Percentiles rank a stretch among this genome's conserved stretches.
phyloP scores from a whole-genome alignment of 2,888 invertebrate genomes.

The Folsomia manolachei region DNA sequence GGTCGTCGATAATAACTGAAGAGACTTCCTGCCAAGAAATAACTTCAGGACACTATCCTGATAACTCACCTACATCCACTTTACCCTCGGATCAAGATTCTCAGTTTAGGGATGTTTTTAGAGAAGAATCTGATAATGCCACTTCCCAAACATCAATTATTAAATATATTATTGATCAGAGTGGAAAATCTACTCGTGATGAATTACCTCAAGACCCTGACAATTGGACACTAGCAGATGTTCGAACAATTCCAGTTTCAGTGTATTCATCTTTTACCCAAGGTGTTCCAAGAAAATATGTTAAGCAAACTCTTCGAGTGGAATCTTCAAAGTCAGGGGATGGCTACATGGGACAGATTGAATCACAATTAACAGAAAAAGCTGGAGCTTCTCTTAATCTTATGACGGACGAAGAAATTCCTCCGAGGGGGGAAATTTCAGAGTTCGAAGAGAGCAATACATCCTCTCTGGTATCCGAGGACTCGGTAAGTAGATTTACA shows the following conservation, averaged over 20 bases:
- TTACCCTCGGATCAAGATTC: background rate
- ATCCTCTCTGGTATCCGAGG: constrained; percentile 45
- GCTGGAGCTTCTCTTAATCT: constrained; percentile 58
- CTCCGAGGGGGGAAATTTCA: constrained; percentile 78
- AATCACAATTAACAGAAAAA: no score
- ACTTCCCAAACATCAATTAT: constrained; percentile 34
- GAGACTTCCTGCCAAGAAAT: background rate
- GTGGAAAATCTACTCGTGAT: constrained; percentile 1
- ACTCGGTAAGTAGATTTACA: constrained; percentile 41
- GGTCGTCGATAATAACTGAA: no score
- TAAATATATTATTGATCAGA: constrained; percentile 43
- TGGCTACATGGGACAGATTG: background rate
- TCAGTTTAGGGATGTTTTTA: background rate
- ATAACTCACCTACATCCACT: background rate
- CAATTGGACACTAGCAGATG: constrained; percentile 38
- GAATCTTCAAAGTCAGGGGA: background rate
- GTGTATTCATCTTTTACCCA: constrained; percentile 38
- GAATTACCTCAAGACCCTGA: constrained; percentile 26
- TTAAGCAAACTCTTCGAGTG: background rate
- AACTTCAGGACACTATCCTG: background rate
- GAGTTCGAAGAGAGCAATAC: constrained; percentile 65
- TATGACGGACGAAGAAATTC: constrained; percentile 81
- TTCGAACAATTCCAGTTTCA: constrained; percentile 39
- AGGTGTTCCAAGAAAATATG: background rate
- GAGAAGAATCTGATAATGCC: constrained; percentile 19